Evolutionary conservation across 2,888 invertebrate species (phyloP).

Genomic region (Poecilobothrus nobilitatus): DNA sequence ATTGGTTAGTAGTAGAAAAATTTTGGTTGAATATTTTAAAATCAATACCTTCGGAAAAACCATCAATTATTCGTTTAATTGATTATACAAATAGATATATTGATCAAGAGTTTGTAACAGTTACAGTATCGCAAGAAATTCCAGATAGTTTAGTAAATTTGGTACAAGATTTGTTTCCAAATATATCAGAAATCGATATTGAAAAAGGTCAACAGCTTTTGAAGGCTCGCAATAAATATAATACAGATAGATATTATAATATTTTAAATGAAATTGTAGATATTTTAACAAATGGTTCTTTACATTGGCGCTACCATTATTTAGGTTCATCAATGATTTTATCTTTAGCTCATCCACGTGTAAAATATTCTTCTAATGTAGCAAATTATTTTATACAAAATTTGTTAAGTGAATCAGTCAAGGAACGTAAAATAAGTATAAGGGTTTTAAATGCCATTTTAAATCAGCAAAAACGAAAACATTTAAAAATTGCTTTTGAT

Average conservation of each 20-base stretch:
- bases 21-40: conserved; percentile 73
- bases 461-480: conserved; percentile 62
- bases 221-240: conserved; percentile 42
- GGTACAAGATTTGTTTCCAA: conserved; percentile 46
- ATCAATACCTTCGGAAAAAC: conserved; percentile 77
- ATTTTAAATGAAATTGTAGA: conserved; percentile 45
- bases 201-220: conserved; percentile 39
- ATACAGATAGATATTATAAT: conserved; percentile 47
- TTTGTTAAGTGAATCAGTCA: conserved; percentile 67
- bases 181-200: conserved; percentile 31
- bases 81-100: conserved; percentile 50
- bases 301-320: conserved; percentile 75
- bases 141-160: conserved; percentile 47
- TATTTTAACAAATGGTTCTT: conserved; percentile 31
- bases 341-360: conserved; percentile 62
- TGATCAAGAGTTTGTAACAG: conserved; percentile 54
- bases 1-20: conserved; percentile 62
- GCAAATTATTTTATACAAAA: conserved; percentile 57
- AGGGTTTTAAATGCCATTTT: conserved; percentile 55
- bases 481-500: conserved; percentile 53
- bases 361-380: conserved; percentile 53
- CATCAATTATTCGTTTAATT: conserved; percentile 60
- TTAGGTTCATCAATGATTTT: conserved; percentile 66
- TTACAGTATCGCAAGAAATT: conserved; percentile 52
- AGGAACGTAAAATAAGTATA: conserved; percentile 64